Conservation (phyloP, 2,113 vertebrate genomes). For the Pseudorhombus dupliciocellatus region DNA sequence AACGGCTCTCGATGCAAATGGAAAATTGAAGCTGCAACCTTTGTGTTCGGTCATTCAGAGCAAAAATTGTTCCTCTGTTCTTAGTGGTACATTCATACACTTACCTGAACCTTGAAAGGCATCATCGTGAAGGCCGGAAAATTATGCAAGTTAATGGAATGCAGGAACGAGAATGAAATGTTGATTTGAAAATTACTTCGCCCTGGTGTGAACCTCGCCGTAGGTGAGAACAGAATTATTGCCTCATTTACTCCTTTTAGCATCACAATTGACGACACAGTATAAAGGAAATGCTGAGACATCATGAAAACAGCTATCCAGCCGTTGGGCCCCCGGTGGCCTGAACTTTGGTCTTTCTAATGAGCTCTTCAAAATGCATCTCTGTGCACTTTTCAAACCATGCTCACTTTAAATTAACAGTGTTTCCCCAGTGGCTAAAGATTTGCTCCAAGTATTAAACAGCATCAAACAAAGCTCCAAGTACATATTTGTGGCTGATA, state of each 20-base stretch:
- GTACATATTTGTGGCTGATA: conserved; percentile 7
- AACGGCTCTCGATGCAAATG: conserved; percentile 34
- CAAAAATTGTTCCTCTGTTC: not conserved
- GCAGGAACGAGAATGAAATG: not conserved
- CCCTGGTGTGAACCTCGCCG: conserved; percentile 1
- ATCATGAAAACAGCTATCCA: not conserved
- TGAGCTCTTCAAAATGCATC: conserved; percentile 15
- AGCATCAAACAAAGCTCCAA: conserved; percentile 13
- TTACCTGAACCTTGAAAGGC: conserved; percentile 4
- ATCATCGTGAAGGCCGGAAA: not conserved
- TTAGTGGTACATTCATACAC: conserved; percentile 7
- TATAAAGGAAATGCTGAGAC: not conserved
- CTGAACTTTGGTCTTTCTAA: conserved; percentile 1
- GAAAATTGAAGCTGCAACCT: conserved; percentile 40
- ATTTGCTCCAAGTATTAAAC: conserved; percentile 19
- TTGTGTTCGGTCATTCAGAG: conserved; percentile 18
- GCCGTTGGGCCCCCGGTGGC: not conserved
- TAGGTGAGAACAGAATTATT: not conserved
- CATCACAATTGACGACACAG: not conserved
- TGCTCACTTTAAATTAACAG: conserved; percentile 10
- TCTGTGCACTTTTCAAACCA: conserved; percentile 27
- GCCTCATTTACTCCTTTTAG: not conserved
- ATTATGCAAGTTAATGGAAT: conserved; percentile 3
- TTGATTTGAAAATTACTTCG: conserved; percentile 14
- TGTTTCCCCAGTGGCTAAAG: not conserved